Conservation (phyloP, 2,888 invertebrate genomes). For the Alitta virens region DNA sequence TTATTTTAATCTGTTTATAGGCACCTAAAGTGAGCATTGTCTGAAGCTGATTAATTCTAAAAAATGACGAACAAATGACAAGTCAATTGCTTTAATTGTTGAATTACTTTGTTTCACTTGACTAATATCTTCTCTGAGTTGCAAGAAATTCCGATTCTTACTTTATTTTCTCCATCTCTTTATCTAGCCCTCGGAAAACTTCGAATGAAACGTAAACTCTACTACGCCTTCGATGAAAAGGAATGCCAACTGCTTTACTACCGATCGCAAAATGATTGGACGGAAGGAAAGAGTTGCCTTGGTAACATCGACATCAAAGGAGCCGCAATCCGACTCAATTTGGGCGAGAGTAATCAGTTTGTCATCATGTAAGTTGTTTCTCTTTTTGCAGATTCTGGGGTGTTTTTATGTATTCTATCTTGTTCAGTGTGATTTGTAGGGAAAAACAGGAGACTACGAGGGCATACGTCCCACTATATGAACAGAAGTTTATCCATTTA, state of each 20-base stretch:
- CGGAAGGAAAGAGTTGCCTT: conserved; percentile 36
- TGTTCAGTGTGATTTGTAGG: too few species aligned
- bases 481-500: too few species aligned
- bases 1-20: too few species aligned
- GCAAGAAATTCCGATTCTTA: not conserved
- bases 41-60: too few species aligned
- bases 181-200: conserved; percentile 27
- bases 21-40: too few species aligned
- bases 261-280: conserved; percentile 47
- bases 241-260: conserved; percentile 49
- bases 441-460: too few species aligned
- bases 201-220: conserved; percentile 47
- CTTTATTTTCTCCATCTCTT: conserved; percentile 7
- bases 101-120: too few species aligned
- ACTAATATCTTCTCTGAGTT: too few species aligned
- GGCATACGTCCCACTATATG: too few species aligned
- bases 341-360: conserved; percentile 55
- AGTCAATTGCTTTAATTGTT: too few species aligned
- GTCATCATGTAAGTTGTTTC: conserved; percentile 46
- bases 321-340: conserved; percentile 53
- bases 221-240: conserved; percentile 56
- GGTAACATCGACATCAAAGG: conserved; percentile 49
- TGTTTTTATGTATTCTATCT: too few species aligned
- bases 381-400: not conserved
- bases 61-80: too few species aligned